phyloP scores from a whole-genome alignment of 2,113 vertebrate genomes.

The Hemiprocne comata region DNA sequence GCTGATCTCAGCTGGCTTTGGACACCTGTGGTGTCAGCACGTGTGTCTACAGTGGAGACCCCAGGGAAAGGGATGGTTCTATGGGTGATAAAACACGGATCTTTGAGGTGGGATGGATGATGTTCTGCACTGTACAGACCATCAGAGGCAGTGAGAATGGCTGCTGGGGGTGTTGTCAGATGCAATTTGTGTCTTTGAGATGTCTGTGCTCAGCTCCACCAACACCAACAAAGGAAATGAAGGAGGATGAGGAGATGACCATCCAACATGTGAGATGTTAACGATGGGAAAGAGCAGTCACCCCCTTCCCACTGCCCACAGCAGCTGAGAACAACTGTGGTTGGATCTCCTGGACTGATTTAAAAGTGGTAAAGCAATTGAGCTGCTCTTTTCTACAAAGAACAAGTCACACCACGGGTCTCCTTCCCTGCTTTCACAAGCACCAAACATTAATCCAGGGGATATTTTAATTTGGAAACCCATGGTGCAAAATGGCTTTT shows the following conservation, averaged over 20 bases:
- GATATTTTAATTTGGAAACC: background rate
- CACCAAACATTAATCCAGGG: background rate
- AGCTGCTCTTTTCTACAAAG: background rate
- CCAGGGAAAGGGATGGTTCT: background rate
- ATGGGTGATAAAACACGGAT: rapidly evolving
- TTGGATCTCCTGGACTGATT: rapidly evolving
- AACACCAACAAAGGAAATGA: no score
- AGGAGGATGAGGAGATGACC: background rate
- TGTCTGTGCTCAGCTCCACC: rapidly evolving
- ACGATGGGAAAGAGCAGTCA: background rate
- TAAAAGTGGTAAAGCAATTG: background rate
- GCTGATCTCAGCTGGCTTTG: background rate
- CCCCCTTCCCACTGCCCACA: background rate
- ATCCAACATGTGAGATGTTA: rapidly evolving
- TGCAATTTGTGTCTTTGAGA: rapidly evolving
- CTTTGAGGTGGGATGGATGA: rapidly evolving
- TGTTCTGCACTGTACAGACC: rapidly evolving
- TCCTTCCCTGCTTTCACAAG: background rate
- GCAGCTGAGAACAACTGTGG: rapidly evolving
- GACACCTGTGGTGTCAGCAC: background rate
- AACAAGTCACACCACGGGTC: rapidly evolving
- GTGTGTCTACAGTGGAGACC: background rate
- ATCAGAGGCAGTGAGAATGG: background rate
- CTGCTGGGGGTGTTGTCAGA: background rate
- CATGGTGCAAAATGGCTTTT: background rate